phyloP scores from a whole-genome alignment of 1,140 invertebrate species.

The Drosophila mauritiana region DNA sequence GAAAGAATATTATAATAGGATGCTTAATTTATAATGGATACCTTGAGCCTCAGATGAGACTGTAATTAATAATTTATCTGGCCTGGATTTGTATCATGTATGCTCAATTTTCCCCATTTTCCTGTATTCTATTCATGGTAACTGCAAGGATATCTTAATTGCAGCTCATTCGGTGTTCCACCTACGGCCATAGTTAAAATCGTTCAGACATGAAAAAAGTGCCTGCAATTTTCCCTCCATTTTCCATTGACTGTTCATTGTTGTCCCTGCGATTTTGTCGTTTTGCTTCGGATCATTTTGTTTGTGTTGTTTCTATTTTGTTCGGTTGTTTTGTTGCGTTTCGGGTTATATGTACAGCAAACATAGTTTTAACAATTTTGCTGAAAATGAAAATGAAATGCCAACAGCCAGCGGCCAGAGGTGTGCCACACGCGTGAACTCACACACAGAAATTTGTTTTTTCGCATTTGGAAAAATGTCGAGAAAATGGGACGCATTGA shows the following conservation, averaged over 20 bases:
- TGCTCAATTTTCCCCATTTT: conserved; percentile 1
- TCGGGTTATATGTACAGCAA: conserved; percentile 42
- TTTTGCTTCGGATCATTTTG: conserved; percentile 21
- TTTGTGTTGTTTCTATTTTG: conserved; percentile 34
- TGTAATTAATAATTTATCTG: no score
- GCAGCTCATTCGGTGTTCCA: conserved; percentile 19
- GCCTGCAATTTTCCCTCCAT: conserved; percentile 38
- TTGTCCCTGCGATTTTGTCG: conserved; percentile 15
- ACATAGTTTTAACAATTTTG: conserved; percentile 72
- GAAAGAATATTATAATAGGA: no score
- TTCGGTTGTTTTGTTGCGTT: conserved; percentile 45
- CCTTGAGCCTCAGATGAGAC: no score
- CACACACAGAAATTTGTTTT: conserved; percentile 6
- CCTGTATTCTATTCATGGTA: not conserved
- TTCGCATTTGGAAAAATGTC: not conserved
- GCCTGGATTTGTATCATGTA: not conserved
- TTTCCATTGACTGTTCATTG: conserved; percentile 38
- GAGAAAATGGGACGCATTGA: no score
- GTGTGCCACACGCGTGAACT: conserved; percentile 16
- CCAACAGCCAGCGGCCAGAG: conserved; percentile 55
- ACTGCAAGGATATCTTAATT: conserved; percentile 23
- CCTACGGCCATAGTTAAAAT: conserved; percentile 18
- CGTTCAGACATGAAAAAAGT: conserved; percentile 9
- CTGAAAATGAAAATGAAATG: conserved; percentile 73
- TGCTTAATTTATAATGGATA: no score